Percentiles rank a stretch among this genome's conserved stretches.
These are phyloP conservation scores for Drosophila atripex DNA, from an alignment of 2,888 invertebrate genomes.

Conservation along the genomic window DNA sequence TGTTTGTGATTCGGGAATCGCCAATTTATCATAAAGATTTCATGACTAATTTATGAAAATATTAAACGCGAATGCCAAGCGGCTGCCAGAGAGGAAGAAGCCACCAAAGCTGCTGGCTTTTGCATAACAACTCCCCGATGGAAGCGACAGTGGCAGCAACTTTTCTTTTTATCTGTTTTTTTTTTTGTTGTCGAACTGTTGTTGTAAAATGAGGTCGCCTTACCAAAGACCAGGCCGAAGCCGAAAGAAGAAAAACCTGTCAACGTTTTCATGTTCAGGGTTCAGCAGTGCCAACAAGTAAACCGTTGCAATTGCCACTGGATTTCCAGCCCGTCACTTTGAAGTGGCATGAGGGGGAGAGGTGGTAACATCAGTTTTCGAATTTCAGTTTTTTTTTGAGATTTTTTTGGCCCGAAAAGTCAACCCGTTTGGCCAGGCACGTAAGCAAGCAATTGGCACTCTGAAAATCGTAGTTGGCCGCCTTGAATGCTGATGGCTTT, in stretches of 20 bases:
- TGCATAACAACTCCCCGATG: conserved; percentile 27
- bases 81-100: neutral
- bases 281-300: conserved; percentile 46
- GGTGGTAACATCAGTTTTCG: conserved; percentile 11
- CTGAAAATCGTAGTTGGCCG: conserved; percentile 69
- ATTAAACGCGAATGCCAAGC: conserved; percentile 4
- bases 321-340: conserved; percentile 3
- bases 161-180: conserved; percentile 19
- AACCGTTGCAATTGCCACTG: conserved; percentile 36
- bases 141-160: conserved; percentile 2
- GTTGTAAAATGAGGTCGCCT: conserved; percentile 48
- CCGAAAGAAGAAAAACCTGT: conserved; percentile 48
- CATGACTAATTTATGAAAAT: neutral
- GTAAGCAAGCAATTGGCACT: conserved; percentile 72
- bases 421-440: conserved; percentile 45
- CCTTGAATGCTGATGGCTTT: conserved; percentile 77
- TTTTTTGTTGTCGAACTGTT: neutral
- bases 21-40: conserved; percentile 1
- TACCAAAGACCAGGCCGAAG: neutral
- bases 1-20: neutral
- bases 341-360: neutral
- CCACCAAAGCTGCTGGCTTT: conserved; percentile 11
- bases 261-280: conserved; percentile 61
- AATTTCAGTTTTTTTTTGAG: conserved; percentile 19
- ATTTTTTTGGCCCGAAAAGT: conserved; percentile 31